phyloP scores from a whole-genome alignment of 1,140 invertebrate species.

The Linepithema humile region DNA sequence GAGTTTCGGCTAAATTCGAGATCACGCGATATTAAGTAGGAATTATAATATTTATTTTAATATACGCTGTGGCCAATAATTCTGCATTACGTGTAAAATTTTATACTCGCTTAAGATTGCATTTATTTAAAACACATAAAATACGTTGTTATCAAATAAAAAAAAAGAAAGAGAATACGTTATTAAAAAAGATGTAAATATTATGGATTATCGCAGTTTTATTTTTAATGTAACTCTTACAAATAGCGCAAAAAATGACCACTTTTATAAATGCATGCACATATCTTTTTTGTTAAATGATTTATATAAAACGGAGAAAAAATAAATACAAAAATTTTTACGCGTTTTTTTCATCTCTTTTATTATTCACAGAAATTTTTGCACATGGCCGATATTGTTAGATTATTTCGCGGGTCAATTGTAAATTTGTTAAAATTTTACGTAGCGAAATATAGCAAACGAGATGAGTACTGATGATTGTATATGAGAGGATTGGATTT shows the following conservation, averaged over 20 bases:
- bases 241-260: too few relatives aligned
- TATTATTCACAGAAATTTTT: too few relatives aligned
- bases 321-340: too few relatives aligned
- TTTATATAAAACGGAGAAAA: too few relatives aligned
- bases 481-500: conserved; percentile 2
- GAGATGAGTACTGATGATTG: neutral
- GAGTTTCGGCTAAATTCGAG: neutral
- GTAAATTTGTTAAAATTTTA: neutral
- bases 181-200: too few relatives aligned
- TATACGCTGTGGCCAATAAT: neutral
- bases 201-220: too few relatives aligned
- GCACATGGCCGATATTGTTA: neutral
- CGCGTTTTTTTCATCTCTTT: too few relatives aligned
- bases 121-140: neutral
- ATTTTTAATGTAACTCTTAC: too few relatives aligned
- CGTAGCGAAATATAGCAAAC: neutral
- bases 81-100: neutral
- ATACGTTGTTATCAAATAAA: too few relatives aligned
- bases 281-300: too few relatives aligned
- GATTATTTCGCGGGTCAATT: neutral
- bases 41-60: neutral
- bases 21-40: neutral
- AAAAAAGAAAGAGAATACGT: too few relatives aligned
- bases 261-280: too few relatives aligned
- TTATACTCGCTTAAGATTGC: neutral